phyloP scores from a whole-genome alignment of 1,140 invertebrate species.

The Drosophila obscura region DNA sequence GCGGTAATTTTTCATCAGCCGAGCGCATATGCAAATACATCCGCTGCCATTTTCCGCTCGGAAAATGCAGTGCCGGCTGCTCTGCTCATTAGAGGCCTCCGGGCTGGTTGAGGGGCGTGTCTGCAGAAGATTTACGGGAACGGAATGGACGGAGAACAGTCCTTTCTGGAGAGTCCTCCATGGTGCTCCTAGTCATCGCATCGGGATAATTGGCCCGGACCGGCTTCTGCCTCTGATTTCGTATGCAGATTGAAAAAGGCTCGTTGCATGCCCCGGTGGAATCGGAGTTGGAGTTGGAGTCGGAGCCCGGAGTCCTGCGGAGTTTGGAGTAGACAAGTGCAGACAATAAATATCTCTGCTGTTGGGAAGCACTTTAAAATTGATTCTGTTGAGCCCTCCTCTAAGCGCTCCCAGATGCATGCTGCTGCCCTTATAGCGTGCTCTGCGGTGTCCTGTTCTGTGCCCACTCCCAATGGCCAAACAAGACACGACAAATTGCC shows the following conservation, averaged over 20 bases:
- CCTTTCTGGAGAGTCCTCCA: too few relatives aligned
- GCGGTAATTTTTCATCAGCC: slow-evolving; percentile 41
- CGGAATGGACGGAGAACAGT: too few relatives aligned
- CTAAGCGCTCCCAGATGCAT: slow-evolving; percentile 61
- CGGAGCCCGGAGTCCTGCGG: neutral
- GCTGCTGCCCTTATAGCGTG: slow-evolving; percentile 21
- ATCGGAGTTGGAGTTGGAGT: neutral
- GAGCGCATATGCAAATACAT: slow-evolving; percentile 46
- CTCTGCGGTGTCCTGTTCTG: slow-evolving; percentile 10
- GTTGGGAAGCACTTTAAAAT: slow-evolving; percentile 54
- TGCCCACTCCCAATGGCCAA: slow-evolving; percentile 14
- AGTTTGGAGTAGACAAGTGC: slow-evolving; percentile 10
- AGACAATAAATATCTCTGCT: slow-evolving; percentile 60
- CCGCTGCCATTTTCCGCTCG: slow-evolving; percentile 7
- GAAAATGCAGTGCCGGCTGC: slow-evolving; percentile 21
- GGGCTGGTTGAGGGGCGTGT: too few relatives aligned
- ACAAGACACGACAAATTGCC: slow-evolving; percentile 77
- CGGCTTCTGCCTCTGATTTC: slow-evolving; percentile 43
- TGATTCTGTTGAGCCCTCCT: slow-evolving; percentile 63
- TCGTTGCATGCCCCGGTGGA: slow-evolving; percentile 23
- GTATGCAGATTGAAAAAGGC: slow-evolving; percentile 66
- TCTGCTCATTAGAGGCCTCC: neutral
- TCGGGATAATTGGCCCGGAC: slow-evolving; percentile 41
- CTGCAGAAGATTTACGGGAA: too few relatives aligned
- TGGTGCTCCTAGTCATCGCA: neutral